Evolutionary conservation across 2,113 vertebrate species (phyloP), one percentile per base, ranked within the genome.

Genomic region (Dicrurus megarhynchus): DNA sequence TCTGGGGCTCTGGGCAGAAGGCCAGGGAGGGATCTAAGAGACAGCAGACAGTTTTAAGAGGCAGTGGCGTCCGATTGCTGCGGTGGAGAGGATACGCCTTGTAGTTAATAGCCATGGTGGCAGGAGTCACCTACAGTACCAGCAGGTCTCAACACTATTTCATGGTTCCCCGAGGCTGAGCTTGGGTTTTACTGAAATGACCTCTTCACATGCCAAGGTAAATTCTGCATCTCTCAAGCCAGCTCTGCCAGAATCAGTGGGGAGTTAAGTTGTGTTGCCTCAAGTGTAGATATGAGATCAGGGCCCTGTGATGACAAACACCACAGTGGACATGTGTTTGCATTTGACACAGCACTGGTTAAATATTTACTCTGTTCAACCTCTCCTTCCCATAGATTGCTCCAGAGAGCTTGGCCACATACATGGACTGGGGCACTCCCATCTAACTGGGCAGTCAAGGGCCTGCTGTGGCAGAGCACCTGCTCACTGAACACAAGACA

Each of bases 1-100:
- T 85, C 33, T 5, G 1, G 83, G 92, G 85, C 73, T 84, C 86
- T 86, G 80, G 93, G 95, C 76, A 1, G 76, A 49, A 92, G 69
- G 89, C 89, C 91, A 93, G 61, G 60, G 73, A 94, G 79, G 88
- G 60, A 96, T 95, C 78, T 67, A 26, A 96, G 94, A 96, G 78
- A 41, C 19, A 3, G 94, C 83, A 95, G 97, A 95, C 87, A 64
- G 87, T 78, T 96, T 96, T 94, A 94, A 97, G 96, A 96, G 94
- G 83, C 91, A 67, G 67, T 73, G 64, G 97, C 52, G 59, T 95
- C 97, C 12, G 12, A 73, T 85, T 11, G 78, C 74, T 47, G 86
- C 5, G 4, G 5, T 30, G 74, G 68, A 84, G 90, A 83, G 61
- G 93, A 65, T 63, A 90, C 82, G 7, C 91, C 94, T 96, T 69